Evolutionary conservation across 64 coral and sea anemone species (phyloP).

Genomic region (Anthopleura sola): DNA sequence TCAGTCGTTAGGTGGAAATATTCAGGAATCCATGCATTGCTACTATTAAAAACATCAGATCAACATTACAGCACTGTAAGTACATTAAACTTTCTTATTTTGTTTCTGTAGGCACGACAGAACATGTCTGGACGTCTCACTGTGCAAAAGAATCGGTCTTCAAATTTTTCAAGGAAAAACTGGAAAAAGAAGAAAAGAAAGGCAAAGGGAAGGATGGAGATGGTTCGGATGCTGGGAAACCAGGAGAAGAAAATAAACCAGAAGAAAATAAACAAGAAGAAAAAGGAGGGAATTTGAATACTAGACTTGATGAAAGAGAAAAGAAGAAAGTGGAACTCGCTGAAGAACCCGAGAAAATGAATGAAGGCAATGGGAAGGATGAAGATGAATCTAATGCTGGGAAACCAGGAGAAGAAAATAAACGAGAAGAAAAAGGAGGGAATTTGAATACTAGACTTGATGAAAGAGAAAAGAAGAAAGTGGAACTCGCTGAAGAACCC

Average conservation of each 20-base stretch:
- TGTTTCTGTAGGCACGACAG: not conserved
- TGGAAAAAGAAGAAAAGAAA: not conserved
- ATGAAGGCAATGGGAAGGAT: not conserved
- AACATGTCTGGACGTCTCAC: not conserved
- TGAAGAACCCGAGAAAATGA: not conserved
- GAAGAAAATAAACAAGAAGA: too few relatives aligned
- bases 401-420: not conserved
- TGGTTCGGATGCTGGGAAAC: not conserved
- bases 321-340: too few relatives aligned
- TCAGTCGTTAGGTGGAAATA: too few relatives aligned
- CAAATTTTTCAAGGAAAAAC: not conserved
- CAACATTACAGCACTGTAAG: too few relatives aligned
- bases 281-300: not conserved
- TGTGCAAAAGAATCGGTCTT: not conserved
- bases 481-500: not conserved
- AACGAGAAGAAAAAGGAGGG: too few relatives aligned
- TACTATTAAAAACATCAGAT: too few relatives aligned
- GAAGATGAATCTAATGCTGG: not conserved
- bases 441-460: not conserved
- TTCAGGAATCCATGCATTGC: too few relatives aligned
- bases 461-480: not conserved
- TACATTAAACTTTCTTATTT: too few relatives aligned
- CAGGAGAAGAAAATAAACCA: not conserved
- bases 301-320: too few relatives aligned
- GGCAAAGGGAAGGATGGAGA: not conserved